These are phyloP conservation scores for Salarias fasciatus DNA, from an alignment of 2,797 vertebrate species.

Conservation along the genomic window DNA sequence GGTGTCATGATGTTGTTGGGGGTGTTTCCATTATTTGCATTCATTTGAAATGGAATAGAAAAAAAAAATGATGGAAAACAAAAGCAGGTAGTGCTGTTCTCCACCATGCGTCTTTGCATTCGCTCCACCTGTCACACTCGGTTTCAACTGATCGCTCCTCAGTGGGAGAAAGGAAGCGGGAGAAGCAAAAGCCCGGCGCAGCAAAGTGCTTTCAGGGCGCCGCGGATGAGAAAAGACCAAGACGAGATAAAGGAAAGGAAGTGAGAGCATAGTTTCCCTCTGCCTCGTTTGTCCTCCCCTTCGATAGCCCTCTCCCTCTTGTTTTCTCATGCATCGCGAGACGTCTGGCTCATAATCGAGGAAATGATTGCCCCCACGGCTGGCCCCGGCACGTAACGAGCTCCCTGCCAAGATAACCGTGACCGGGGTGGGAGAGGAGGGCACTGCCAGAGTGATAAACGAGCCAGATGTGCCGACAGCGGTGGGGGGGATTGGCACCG, in stretches of 20 bases:
- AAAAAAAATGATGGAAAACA: conserved; percentile 11
- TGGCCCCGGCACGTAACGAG: conserved; percentile 47
- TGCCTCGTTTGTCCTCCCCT: conserved; percentile 18
- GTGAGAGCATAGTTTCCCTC: conserved; percentile 76
- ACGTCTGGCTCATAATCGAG: conserved; percentile 75
- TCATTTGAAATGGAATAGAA: conserved; percentile 11
- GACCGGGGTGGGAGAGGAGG: conserved; percentile 53
- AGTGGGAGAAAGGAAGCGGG: not conserved
- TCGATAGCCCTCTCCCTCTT: conserved; percentile 47
- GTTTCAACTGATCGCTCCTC: not conserved
- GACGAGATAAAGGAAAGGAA: conserved; percentile 76
- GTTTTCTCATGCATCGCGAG: conserved; percentile 68
- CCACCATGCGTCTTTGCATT: not conserved
- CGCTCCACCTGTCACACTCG: not conserved
- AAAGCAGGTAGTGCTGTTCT: not conserved
- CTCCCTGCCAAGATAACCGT: conserved; percentile 71
- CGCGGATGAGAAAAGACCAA: conserved; percentile 44
- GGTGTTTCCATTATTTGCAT: conserved; percentile 8
- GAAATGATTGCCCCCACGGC: conserved; percentile 58
- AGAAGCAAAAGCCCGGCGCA: conserved; percentile 15
- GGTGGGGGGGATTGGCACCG: conserved; percentile 39
- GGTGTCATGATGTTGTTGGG: conserved; percentile 4
- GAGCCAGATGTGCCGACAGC: conserved; percentile 73
- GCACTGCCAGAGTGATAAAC: conserved; percentile 78
- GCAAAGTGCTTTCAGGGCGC: conserved; percentile 19